Evolutionary conservation across 2,113 vertebrate species (phyloP).

Genomic region (Vidua chalybeata): DNA sequence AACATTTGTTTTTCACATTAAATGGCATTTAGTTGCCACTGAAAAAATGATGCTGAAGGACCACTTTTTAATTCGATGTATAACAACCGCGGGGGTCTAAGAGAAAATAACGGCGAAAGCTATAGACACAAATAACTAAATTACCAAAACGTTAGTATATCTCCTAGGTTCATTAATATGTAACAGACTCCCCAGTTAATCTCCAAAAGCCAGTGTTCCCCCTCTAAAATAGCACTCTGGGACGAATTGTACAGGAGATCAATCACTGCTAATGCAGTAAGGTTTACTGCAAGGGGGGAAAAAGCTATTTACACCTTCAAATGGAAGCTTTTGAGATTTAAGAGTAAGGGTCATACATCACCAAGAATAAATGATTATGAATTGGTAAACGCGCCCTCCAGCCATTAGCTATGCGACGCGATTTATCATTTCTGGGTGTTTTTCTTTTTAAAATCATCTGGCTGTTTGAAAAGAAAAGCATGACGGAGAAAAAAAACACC

Average conservation of each 20-base stretch:
- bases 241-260: constrained; percentile 88
- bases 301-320: constrained; percentile 86
- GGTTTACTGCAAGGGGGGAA: constrained; percentile 78
- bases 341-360: constrained; percentile 88
- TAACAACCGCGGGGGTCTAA: constrained; percentile 84
- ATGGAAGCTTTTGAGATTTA: constrained; percentile 86
- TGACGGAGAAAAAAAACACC: constrained; percentile 47
- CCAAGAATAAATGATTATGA: constrained; percentile 89
- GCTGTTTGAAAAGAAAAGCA: constrained; percentile 72
- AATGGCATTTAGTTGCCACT: constrained; percentile 81
- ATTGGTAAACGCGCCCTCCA: constrained; percentile 87
- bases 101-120: constrained; percentile 81
- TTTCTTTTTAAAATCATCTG: constrained; percentile 77
- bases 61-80: constrained; percentile 85
- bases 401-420: constrained; percentile 82
- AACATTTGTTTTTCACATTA: constrained; percentile 89
- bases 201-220: constrained; percentile 85
- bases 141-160: constrained; percentile 87
- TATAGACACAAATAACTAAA: constrained; percentile 88
- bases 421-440: constrained; percentile 85
- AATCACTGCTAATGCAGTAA: constrained; percentile 86
- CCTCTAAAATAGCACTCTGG: constrained; percentile 88
- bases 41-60: constrained; percentile 79
- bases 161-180: constrained; percentile 86
- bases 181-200: constrained; percentile 85